Conservation (phyloP, 2,797 vertebrate genomes). For the Manis pentadactyla region DNA sequence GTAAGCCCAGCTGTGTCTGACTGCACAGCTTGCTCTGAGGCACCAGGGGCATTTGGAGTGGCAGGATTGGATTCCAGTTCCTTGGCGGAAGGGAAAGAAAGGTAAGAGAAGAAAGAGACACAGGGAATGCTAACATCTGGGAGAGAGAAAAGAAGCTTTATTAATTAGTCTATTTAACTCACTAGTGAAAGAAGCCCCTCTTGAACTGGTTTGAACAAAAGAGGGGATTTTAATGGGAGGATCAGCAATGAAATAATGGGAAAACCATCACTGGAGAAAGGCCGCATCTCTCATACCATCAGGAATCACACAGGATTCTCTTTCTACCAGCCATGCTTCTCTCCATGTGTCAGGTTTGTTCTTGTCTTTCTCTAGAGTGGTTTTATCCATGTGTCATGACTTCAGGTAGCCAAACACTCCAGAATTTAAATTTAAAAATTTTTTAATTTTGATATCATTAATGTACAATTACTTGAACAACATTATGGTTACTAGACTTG, state of each 20-base stretch:
- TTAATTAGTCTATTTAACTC: not conserved
- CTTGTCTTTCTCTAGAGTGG: not conserved
- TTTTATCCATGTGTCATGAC: not conserved
- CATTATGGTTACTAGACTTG: no score
- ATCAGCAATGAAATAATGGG: not conserved
- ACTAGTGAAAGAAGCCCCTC: not conserved
- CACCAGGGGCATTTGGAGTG: not conserved
- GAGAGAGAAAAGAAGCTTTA: not conserved
- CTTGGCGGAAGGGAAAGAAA: not conserved
- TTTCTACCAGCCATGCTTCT: not conserved
- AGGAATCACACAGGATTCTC: not conserved
- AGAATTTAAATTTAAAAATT: not conserved
- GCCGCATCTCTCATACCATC: accelerated
- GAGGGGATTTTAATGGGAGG: not conserved
- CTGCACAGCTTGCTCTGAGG: not conserved
- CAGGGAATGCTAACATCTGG: not conserved
- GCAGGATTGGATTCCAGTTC: not conserved
- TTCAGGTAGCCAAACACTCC: not conserved
- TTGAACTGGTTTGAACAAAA: not conserved
- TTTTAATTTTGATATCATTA: no score
- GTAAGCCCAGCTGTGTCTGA: not conserved
- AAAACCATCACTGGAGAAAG: not conserved
- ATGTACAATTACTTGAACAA: no score
- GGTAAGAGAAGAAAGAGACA: not conserved
- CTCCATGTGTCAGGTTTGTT: accelerated